A percentile compares a stretch with the other conserved stretches of the same genome.
Evolutionary conservation across 1,140 invertebrate species (phyloP).

Genomic region (Copidosoma floridanum): DNA sequence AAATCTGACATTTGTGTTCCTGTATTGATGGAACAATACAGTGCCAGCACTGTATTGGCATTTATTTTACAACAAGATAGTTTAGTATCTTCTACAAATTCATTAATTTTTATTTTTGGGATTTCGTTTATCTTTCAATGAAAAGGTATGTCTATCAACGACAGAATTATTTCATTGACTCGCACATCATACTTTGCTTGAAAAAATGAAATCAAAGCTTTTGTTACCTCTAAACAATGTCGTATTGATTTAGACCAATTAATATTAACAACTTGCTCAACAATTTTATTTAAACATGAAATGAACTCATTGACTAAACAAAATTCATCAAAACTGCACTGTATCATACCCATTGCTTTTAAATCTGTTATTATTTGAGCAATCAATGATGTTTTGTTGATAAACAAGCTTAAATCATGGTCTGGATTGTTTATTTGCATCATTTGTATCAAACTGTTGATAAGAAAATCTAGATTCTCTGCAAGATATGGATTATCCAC

Average conservation of each 20-base stretch:
- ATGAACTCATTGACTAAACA: constrained; percentile 14
- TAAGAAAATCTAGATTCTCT: constrained; percentile 29
- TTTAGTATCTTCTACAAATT: constrained; percentile 5
- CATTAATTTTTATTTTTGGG: constrained; percentile 23
- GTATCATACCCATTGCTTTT: constrained; percentile 31
- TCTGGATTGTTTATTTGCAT: constrained; percentile 13
- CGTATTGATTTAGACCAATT: constrained; percentile 26
- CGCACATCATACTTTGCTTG: constrained; percentile 26
- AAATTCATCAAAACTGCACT: constrained; percentile 17
- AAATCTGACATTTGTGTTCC: constrained; percentile 21
- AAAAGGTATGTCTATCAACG: constrained; percentile 21
- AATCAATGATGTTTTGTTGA: constrained; percentile 33
- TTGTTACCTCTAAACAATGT: constrained; percentile 28
- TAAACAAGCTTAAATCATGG: constrained; percentile 27
- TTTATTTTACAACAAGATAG: constrained; percentile 17
- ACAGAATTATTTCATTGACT: constrained; percentile 36
- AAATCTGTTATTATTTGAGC: constrained; percentile 34
- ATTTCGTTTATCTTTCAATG: constrained; percentile 35
- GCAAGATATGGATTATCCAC: constrained; percentile 18
- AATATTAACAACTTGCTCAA: constrained; percentile 19
- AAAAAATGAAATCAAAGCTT: constrained; percentile 36
- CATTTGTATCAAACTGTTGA: constrained; percentile 24
- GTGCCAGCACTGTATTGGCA: constrained; percentile 27
- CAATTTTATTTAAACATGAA: constrained; percentile 16
- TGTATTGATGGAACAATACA: constrained; percentile 31